Percentiles rank a stretch among this genome's conserved stretches.
phyloP scores from a whole-genome alignment of 2,888 invertebrate genomes.

The Amiota communis region DNA sequence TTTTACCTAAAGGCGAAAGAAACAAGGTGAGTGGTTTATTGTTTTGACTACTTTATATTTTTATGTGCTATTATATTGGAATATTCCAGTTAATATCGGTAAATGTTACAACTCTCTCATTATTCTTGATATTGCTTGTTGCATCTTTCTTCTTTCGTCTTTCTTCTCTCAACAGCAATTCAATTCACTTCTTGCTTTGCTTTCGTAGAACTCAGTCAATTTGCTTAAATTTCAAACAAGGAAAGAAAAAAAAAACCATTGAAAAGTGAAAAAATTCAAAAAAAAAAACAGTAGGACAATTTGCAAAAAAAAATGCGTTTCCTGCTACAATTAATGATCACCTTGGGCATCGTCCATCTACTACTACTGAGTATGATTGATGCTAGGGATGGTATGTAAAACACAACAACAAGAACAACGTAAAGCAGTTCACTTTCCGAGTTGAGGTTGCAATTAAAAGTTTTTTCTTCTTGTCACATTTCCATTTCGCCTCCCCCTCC shows the following conservation, averaged over 20 bases:
- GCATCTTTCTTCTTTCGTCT: too few species aligned
- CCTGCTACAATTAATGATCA: constrained; percentile 15
- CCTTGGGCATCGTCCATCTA: constrained; percentile 5
- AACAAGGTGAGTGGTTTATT: constrained; percentile 76
- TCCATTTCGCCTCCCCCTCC: not conserved
- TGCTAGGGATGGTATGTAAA: constrained; percentile 26
- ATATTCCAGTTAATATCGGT: constrained; percentile 79
- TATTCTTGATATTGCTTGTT: too few species aligned
- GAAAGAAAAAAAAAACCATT: not conserved
- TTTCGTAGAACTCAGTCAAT: not conserved
- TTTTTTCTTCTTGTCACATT: not conserved
- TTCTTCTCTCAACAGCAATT: too few species aligned
- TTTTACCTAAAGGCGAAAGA: constrained; percentile 77
- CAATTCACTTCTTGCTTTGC: too few species aligned
- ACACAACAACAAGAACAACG: not conserved
- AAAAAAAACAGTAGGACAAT: too few species aligned
- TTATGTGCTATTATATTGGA: constrained; percentile 19
- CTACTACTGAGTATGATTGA: constrained; percentile 25
- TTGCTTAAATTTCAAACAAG: not conserved
- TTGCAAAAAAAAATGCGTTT: constrained; percentile 4
- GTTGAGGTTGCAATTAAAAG: constrained; percentile 5
- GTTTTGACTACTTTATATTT: not conserved
- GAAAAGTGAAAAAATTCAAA: not conserved
- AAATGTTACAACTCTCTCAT: too few species aligned
- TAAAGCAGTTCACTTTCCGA: not conserved